Evolutionary conservation across 2,113 vertebrate species (phyloP), one percentile per base, ranked within the genome.

Genomic region (Eublepharis macularius): DNA sequence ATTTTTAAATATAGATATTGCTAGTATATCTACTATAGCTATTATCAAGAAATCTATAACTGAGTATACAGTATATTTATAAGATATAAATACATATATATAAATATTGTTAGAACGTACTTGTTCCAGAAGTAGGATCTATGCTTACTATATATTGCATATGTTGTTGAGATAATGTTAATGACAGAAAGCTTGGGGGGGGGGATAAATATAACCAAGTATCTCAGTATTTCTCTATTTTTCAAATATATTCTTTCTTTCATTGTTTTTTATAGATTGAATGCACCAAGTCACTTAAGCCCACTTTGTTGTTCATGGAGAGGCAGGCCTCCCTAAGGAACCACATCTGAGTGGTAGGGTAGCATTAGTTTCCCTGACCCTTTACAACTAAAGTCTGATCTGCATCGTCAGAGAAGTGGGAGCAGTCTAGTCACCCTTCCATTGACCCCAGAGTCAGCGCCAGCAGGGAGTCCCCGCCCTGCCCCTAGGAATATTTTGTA

Each of bases 21-120:
- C 88, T 96, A 94, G 82, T 94, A 94, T 94, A 95, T 94, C 89
- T 95, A 93, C 86, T 91, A 94, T 87, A 94, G 92, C 83, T 91
- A 94, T 87, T 94, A 94, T 92, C 95, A 92, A 94, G 89, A 95
- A 95, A 92, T 95, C 88, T 95, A 93, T 93, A 95, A 95, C 90
- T 95, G 91, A 93, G 89, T 96, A 94, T 94, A 94, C 92, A 93
- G 81, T 95, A 94, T 97, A 96, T 96, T 96, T 95, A 96, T 96
- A 95, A 91, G 80, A 95, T 87, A 93, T 91, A 94, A 70, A 73
- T 57, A 72, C 39, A 81, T 69, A 80, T 66, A 81, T 68, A 49
- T 92, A 94, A 94, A 90, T 96, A 95, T 95, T 94, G 94, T 95
- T 90, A 95, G 92, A 95, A 86, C 95, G 90, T 94, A 95, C 85